These are phyloP conservation scores for Pantherophis alleghaniensis DNA, from an alignment of 2,797 vertebrate genomes.

Conservation along the genomic window DNA sequence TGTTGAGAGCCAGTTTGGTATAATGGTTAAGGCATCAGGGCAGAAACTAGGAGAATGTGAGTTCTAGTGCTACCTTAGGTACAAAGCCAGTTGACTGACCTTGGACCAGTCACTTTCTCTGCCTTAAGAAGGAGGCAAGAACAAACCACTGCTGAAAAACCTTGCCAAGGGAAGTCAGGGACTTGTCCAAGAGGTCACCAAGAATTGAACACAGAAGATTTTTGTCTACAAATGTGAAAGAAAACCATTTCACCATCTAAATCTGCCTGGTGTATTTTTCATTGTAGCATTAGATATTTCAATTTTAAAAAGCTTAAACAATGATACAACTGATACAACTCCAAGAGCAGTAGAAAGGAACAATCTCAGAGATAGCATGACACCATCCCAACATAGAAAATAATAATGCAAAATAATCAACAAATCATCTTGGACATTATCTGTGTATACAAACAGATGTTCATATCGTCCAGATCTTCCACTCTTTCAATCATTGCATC, in stretches of 20 bases:
- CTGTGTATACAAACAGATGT: neutral
- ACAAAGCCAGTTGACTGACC: neutral
- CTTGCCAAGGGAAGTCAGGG: too few relatives aligned
- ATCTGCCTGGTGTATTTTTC: slow-evolving; percentile 11
- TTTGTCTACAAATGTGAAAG: slow-evolving; percentile 21
- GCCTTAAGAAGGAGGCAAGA: too few relatives aligned
- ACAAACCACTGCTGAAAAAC: too few relatives aligned
- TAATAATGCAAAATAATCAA: neutral
- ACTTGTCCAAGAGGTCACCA: too few relatives aligned
- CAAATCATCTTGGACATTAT: neutral
- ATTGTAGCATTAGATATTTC: neutral
- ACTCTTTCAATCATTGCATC: neutral
- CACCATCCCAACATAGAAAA: neutral
- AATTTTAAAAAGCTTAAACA: rapidly evolving
- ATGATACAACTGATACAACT: neutral
- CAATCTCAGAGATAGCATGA: neutral
- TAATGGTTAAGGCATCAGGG: neutral
- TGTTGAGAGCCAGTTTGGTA: neutral
- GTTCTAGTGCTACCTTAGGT: neutral
- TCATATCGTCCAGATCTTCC: neutral
- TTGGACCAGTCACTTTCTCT: neutral
- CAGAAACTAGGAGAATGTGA: neutral
- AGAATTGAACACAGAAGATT: too few relatives aligned
- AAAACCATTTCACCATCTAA: slow-evolving; percentile 39
- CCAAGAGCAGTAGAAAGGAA: neutral